Percentiles rank a stretch among this genome's conserved stretches.
Evolutionary conservation across 2,797 vertebrate genomes (phyloP).

Genomic region (Propithecus perrieri): DNA sequence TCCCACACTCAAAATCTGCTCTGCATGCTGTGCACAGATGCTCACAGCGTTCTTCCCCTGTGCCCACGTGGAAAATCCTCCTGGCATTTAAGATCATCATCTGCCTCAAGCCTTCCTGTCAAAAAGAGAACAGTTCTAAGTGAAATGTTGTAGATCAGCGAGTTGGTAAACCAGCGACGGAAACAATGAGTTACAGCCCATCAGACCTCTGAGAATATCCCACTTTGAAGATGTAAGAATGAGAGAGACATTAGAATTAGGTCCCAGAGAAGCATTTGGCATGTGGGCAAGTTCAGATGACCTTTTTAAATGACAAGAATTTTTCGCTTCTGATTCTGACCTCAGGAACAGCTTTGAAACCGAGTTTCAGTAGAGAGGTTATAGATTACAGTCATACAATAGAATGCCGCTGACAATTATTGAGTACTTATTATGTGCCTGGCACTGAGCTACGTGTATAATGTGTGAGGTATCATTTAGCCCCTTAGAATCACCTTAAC

Average conservation of each 20-base stretch:
- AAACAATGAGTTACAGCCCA: conserved; percentile 49
- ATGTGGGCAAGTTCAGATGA: background rate
- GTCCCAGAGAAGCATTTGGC: background rate
- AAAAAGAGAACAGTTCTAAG: conserved; percentile 38
- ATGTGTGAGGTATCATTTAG: background rate
- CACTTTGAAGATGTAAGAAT: conserved; percentile 43
- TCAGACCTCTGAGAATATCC: conserved; percentile 31
- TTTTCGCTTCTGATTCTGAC: conserved; percentile 44
- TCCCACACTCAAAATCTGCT: background rate
- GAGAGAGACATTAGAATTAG: conserved; percentile 43
- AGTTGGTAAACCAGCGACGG: conserved; percentile 49
- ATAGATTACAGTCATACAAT: background rate
- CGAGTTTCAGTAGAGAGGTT: conserved; percentile 21
- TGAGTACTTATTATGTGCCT: background rate
- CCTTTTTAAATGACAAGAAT: conserved; percentile 43
- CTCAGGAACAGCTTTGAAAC: conserved; percentile 12
- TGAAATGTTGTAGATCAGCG: conserved; percentile 58
- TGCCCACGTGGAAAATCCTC: background rate
- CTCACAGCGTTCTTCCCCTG: background rate
- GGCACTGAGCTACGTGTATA: background rate
- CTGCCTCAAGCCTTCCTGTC: conserved; percentile 63
- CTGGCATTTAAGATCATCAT: conserved; percentile 56
- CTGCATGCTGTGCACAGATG: background rate
- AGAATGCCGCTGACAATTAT: background rate
- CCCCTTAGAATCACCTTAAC: background rate